Evolutionary conservation across 2,113 vertebrate genomes (phyloP).

Genomic region (Gobius niger): DNA sequence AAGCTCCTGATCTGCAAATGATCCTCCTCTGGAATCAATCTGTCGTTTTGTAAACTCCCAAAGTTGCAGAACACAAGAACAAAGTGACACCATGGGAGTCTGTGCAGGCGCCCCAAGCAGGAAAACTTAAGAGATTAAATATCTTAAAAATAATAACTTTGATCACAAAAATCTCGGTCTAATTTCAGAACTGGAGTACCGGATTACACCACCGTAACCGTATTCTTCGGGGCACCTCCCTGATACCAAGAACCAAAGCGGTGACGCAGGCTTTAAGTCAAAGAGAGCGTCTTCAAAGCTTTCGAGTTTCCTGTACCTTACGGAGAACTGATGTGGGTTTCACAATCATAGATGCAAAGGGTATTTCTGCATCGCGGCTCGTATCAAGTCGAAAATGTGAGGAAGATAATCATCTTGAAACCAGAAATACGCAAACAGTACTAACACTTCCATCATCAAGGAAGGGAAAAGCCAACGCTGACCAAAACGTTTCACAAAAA

Average conservation of each 20-base stretch:
- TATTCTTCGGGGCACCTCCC: slow-evolving; percentile 47
- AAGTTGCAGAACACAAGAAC: slow-evolving; percentile 39
- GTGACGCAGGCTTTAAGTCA: slow-evolving; percentile 49
- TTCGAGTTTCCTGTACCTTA: slow-evolving; percentile 53
- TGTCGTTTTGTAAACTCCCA: slow-evolving; percentile 51
- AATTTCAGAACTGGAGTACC: neutral
- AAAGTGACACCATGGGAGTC: slow-evolving; percentile 38
- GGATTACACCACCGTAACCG: neutral
- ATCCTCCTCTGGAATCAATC: slow-evolving; percentile 24
- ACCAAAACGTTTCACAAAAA: neutral
- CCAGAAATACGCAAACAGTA: neutral
- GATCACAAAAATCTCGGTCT: neutral
- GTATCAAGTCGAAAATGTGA: slow-evolving; percentile 44
- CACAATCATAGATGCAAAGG: slow-evolving; percentile 51
- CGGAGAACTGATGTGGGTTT: slow-evolving; percentile 58
- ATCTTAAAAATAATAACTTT: slow-evolving; percentile 13
- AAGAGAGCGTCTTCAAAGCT: slow-evolving; percentile 39
- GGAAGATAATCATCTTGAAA: neutral
- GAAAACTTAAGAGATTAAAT: slow-evolving; percentile 38
- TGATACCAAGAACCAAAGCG: slow-evolving; percentile 55
- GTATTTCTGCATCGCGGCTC: slow-evolving; percentile 58
- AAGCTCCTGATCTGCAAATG: slow-evolving; percentile 29
- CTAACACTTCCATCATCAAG: neutral
- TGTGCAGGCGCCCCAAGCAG: slow-evolving; percentile 30
- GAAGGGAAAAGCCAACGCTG: neutral